These are phyloP conservation scores for Ficedula albicollis DNA, from an alignment of 2,797 vertebrate genomes.

Conservation along the genomic window DNA sequence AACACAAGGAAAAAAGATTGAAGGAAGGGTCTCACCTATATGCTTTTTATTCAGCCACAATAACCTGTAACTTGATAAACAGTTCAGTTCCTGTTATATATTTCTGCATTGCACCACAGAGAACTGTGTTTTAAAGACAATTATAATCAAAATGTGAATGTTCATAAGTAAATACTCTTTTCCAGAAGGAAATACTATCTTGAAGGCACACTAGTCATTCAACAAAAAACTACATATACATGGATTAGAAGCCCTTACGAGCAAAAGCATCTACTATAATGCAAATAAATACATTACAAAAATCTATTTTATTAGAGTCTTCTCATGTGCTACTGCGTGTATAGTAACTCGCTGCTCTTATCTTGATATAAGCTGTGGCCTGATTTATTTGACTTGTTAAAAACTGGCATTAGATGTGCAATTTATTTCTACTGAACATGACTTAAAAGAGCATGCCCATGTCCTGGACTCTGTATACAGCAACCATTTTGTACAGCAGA, in stretches of 20 bases:
- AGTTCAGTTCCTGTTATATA: background rate
- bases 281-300: background rate
- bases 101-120: background rate
- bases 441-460: background rate
- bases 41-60: background rate
- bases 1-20: fast-evolving
- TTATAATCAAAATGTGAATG: background rate
- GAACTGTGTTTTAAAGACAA: background rate
- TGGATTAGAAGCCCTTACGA: background rate
- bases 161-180: background rate
- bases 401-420: background rate
- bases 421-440: background rate
- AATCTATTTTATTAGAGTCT: background rate
- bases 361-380: background rate
- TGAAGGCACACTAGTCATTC: background rate
- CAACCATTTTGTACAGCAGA: background rate
- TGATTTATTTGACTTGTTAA: background rate
- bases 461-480: background rate
- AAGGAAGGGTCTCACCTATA: background rate
- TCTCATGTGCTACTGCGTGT: background rate
- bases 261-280: background rate
- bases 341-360: background rate
- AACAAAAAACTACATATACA: background rate
- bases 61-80: background rate
- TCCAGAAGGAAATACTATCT: background rate